A percentile compares a stretch with the other conserved stretches of the same genome.
Conservation (phyloP, 2,113 vertebrate genomes). For the Macquaria australasica region DNA sequence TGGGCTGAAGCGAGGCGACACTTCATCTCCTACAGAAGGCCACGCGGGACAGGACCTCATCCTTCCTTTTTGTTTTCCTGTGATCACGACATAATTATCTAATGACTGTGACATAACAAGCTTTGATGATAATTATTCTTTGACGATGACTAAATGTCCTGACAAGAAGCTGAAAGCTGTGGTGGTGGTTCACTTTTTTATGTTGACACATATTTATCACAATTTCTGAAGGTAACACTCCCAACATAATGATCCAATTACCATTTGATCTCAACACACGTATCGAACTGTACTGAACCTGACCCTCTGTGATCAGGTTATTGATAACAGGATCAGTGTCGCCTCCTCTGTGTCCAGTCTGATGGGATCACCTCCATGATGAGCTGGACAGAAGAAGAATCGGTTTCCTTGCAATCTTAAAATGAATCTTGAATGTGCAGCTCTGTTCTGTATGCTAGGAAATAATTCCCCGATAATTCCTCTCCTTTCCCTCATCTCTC, state of each 20-base stretch:
- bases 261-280: not conserved
- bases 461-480: too few relatives aligned
- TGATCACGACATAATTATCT: not conserved
- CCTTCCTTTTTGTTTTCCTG: not conserved
- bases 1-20: not conserved
- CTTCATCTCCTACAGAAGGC: constrained; percentile 1
- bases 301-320: not conserved
- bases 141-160: not conserved
- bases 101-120: not conserved
- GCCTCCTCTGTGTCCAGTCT: not conserved
- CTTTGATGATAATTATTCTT: not conserved
- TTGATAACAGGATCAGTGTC: not conserved
- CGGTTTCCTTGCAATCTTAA: too few relatives aligned
- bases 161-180: not conserved
- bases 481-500: too few relatives aligned
- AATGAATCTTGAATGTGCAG: too few relatives aligned
- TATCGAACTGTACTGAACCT: not conserved
- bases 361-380: not conserved
- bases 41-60: not conserved
- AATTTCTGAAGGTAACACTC: too few relatives aligned
- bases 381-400: too few relatives aligned
- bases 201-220: not conserved
- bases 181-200: not conserved
- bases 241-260: too few relatives aligned
- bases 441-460: too few relatives aligned